Base-by-base conservation (phyloP, 2,888 invertebrate species). In the Galerucella pusilla region DNA sequence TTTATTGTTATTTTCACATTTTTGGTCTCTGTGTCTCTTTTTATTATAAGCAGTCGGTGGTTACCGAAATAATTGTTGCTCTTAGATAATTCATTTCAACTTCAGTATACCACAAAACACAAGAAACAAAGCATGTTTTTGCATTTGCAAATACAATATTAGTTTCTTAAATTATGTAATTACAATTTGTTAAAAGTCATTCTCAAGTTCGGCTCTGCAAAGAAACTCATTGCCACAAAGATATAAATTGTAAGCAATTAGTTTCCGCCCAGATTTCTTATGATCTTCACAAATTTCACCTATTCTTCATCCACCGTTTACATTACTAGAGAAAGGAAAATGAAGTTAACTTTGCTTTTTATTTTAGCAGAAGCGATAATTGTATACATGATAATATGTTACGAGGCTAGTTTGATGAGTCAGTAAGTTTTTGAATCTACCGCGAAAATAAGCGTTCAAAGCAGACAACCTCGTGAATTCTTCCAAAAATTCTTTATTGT, bases 211-310 rank as follows among this genome's bases (percentile, higher is more conserved):
- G 71, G 57, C 35, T 57, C 71, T 71, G 71, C 42, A 6, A 71
- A 20, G 65, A 54, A 65, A 65, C 71, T 74, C 67, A 70, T 74
- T 74, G 60, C 67, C 70, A 59, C 67, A 74, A 64, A 74, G 74
- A 70, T 70, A 70, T 70, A 74, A 74, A 74, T 74, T 73, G 68
- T 63, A 35, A 73, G 63, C 57, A 68, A 68, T 68, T 52, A 49
- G 74, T 74, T 70, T 65, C 74, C 74, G 74, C 74, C 70, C 74
- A 74, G 70, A 61, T 74, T 68, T 74, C 64, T 59, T 74, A 61
- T 67, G 60, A 70, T 59, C 35, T 67, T 60, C 66, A 70, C 70
- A 74, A 74, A 71, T 74, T 74, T 74, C 70, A 66, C 66, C 54
- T 65, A 70, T 74, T 74, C 74, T 67, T 74, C 70, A 63, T 70